A percentile compares a stretch with the other conserved stretches of the same genome.
Evolutionary conservation across 2,888 invertebrate genomes (phyloP).

Genomic region (Quadriops clusia): DNA sequence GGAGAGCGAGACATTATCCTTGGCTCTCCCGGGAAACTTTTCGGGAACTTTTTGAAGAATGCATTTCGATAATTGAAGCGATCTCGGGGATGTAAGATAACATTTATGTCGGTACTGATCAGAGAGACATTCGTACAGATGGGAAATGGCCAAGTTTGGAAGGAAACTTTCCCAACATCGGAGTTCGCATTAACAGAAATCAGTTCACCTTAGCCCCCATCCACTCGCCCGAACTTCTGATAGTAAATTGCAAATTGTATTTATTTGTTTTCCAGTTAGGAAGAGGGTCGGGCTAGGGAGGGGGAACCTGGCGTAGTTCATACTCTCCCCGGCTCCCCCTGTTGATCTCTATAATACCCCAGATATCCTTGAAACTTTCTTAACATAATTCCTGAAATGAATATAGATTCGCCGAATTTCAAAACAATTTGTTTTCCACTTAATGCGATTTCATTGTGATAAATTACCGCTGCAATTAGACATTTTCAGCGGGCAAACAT

Average conservation of each 20-base stretch:
- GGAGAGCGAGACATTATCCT: no score
- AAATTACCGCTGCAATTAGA: no score
- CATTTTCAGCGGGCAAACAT: no score
- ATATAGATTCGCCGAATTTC: no score
- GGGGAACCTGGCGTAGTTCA: no score
- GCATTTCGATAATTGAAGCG: constrained; percentile 32
- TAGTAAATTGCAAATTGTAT: constrained; percentile 18
- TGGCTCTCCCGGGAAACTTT: constrained; percentile 6
- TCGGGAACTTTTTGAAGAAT: constrained; percentile 19
- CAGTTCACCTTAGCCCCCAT: constrained; percentile 22
- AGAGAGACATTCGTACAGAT: constrained; percentile 17
- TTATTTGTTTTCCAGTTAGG: constrained; percentile 20
- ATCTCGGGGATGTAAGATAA: constrained; percentile 23
- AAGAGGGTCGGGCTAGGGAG: no score
- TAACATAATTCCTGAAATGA: no score
- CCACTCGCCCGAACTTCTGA: constrained; percentile 15
- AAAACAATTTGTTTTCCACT: no score
- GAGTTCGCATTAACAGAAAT: constrained; percentile 25
- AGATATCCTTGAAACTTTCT: no score
- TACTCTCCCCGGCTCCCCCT: no score
- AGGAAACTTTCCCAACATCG: constrained; percentile 19
- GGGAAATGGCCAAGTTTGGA: constrained; percentile 25
- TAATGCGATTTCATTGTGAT: no score
- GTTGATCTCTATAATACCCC: no score
- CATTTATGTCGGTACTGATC: constrained; percentile 23